Evolutionary conservation across 1,140 invertebrate genomes (phyloP).

Genomic region (Cydia splendana): DNA sequence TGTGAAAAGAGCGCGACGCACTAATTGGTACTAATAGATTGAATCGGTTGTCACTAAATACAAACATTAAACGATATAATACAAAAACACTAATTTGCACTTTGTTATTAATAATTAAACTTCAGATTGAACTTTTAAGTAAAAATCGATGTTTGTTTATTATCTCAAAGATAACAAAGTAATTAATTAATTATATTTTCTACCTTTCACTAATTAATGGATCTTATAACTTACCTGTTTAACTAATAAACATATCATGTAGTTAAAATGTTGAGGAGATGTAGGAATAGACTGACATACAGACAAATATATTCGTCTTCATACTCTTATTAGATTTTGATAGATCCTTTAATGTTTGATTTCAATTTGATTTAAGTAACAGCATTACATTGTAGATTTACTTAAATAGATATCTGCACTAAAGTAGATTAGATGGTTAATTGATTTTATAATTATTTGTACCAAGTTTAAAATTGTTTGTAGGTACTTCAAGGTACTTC

Average conservation of each 20-base stretch:
- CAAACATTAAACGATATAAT: no score
- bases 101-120: background rate
- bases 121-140: background rate
- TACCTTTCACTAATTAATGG: conserved; percentile 2
- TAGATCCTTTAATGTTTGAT: background rate
- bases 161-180: background rate
- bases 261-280: conserved; percentile 3
- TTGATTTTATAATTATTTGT: background rate
- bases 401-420: background rate
- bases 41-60: no score
- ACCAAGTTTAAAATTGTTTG: background rate
- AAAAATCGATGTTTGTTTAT: background rate
- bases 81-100: background rate
- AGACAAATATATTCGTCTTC: conserved; percentile 14
- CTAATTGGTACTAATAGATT: no score
- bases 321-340: conserved; percentile 10
- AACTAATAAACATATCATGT: conserved; percentile 19
- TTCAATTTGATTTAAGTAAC: conserved; percentile 16
- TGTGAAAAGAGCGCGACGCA: no score
- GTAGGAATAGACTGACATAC: conserved; percentile 8
- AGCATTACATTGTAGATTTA: background rate
- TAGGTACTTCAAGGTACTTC: background rate
- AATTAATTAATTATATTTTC: background rate
- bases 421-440: background rate
- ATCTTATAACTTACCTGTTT: background rate